Evolutionary conservation across 2,888 invertebrate genomes (phyloP).

Genomic region (Nomada flava): DNA sequence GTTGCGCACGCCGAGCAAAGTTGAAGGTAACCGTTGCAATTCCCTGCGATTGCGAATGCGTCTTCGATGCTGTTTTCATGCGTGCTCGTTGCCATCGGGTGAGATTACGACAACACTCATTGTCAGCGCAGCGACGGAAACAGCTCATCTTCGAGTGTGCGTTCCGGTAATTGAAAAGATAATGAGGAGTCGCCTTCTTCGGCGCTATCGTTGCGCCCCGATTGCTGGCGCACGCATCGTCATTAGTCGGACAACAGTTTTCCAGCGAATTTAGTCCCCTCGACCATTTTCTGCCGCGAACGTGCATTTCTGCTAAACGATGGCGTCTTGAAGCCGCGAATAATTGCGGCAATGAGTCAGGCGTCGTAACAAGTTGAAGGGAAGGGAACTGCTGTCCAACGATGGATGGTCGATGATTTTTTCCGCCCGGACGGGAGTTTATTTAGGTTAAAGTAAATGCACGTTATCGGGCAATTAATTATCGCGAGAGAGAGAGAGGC

Average conservation of each 20-base stretch:
- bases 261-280: neutral
- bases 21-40: constrained; percentile 6
- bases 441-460: no score
- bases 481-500: neutral
- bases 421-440: no score
- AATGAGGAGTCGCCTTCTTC: neutral
- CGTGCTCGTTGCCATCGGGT: neutral
- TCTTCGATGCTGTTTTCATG: neutral
- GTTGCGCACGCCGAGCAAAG: constrained; percentile 24
- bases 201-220: neutral
- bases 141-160: neutral
- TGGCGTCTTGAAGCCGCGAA: no score
- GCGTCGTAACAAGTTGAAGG: no score
- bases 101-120: neutral
- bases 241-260: neutral
- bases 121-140: neutral
- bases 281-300: neutral
- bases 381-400: no score
- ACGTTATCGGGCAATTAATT: neutral
- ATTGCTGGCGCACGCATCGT: neutral
- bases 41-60: neutral
- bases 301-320: neutral
- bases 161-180: constrained; percentile 8
- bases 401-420: no score
- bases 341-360: no score